Conservation (phyloP, 2,888 invertebrate species). For the Drosophila melanocephala region DNA sequence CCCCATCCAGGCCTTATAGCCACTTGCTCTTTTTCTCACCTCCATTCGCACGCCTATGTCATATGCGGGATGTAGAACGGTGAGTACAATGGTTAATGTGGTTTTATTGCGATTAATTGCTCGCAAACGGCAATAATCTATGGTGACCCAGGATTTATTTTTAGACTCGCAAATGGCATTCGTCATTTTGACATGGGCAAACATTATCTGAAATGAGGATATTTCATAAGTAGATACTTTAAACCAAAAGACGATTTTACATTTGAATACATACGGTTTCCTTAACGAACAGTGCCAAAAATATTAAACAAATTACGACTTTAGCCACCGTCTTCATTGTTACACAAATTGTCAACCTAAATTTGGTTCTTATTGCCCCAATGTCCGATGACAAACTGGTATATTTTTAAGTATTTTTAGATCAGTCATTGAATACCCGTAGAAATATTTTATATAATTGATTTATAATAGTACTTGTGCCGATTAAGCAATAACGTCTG, state of each 20-base stretch:
- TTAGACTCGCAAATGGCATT: neutral
- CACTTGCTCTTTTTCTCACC: slow-evolving; percentile 24
- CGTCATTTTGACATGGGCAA: neutral
- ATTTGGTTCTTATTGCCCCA: neutral
- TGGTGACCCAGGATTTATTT: neutral
- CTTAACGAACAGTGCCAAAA: neutral
- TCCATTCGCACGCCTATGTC: neutral
- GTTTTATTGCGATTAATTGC: slow-evolving; percentile 11
- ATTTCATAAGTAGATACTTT: neutral
- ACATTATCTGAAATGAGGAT: neutral
- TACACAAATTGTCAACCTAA: neutral
- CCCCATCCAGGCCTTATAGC: slow-evolving; percentile 29
- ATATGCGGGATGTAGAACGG: neutral
- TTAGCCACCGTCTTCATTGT: neutral
- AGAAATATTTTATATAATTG: no score
- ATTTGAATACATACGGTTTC: neutral
- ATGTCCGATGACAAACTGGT: neutral
- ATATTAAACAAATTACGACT: neutral
- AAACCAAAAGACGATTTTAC: neutral
- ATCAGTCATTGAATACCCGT: no score
- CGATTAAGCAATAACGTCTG: no score
- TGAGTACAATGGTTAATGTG: slow-evolving; percentile 1
- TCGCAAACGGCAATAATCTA: slow-evolving; percentile 22
- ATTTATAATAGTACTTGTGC: no score
- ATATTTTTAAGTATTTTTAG: neutral